phyloP scores from a whole-genome alignment of 2,113 vertebrate genomes.

The Oxygymnocypris stewartii region DNA sequence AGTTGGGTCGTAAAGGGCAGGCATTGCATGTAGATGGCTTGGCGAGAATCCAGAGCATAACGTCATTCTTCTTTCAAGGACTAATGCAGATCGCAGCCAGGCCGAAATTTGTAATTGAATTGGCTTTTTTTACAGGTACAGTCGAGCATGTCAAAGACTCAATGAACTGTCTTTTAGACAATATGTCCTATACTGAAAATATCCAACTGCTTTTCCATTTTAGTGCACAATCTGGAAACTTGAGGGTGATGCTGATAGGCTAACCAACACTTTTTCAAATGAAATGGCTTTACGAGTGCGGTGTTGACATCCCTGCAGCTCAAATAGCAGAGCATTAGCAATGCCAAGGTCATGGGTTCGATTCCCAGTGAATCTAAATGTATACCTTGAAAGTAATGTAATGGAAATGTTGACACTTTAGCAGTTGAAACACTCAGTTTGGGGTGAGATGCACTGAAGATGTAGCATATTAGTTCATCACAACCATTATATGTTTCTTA shows the following conservation, averaged over 20 bases:
- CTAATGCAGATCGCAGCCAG: constrained; percentile 14
- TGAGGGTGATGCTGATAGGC: too few relatives aligned
- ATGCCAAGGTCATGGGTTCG: background rate
- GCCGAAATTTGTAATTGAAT: constrained; percentile 44
- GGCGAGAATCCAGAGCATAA: constrained; percentile 25
- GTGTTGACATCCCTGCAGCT: background rate
- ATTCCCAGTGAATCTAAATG: background rate
- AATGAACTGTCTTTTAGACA: constrained; percentile 15
- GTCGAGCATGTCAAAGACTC: constrained; percentile 24
- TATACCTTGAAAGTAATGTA: too few relatives aligned
- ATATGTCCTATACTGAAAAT: background rate
- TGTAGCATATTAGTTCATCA: background rate
- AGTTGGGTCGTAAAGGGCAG: constrained; percentile 23
- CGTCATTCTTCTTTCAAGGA: constrained; percentile 41
- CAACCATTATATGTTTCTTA: background rate
- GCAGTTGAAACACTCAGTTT: background rate
- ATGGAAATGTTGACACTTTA: too few relatives aligned
- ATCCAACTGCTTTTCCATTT: background rate
- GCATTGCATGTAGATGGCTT: constrained; percentile 29
- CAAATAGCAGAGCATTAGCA: background rate
- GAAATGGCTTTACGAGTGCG: background rate
- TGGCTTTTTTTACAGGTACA: background rate
- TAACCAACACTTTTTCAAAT: background rate
- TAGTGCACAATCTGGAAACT: background rate
- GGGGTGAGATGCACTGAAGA: background rate